Conservation (phyloP, 2,888 invertebrate genomes). For the Odontocolon sp. region DNA sequence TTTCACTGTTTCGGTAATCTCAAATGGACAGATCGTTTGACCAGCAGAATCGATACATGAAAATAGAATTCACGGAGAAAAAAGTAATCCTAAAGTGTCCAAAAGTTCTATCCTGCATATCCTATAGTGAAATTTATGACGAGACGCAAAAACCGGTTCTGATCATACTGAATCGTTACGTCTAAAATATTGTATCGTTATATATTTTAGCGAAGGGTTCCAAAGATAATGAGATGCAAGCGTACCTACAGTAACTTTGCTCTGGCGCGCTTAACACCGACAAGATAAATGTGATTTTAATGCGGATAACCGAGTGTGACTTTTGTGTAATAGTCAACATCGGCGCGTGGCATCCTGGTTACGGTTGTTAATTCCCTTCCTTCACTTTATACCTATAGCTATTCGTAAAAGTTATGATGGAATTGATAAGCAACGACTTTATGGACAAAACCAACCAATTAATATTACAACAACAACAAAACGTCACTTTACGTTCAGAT, state of each 20-base stretch:
- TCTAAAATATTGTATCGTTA: neutral
- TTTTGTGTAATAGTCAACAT: constrained; percentile 52
- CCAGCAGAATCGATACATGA: neutral
- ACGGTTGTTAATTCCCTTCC: constrained; percentile 38
- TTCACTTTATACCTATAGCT: constrained; percentile 6
- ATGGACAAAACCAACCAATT: no score
- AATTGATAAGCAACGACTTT: no score
- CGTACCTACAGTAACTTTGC: constrained; percentile 14
- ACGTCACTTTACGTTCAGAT: no score
- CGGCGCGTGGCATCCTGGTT: constrained; percentile 51
- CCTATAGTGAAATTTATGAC: constrained; percentile 4
- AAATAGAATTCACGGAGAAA: constrained; percentile 35
- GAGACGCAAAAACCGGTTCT: constrained; percentile 30
- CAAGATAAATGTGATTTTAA: constrained; percentile 62
- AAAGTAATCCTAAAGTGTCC: constrained; percentile 3
- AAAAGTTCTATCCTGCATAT: neutral
- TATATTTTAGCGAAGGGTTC: constrained; percentile 11
- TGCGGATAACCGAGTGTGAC: constrained; percentile 55
- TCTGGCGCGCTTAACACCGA: constrained; percentile 22
- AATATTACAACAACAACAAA: no score
- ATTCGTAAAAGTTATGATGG: neutral
- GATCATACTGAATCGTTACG: neutral
- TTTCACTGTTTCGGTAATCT: constrained; percentile 50
- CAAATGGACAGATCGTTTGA: constrained; percentile 15
- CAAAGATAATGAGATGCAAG: constrained; percentile 48